Evolutionary conservation across 1,140 invertebrate genomes (phyloP), one percentile per base, ranked within the genome.

Genomic region (Tetragonula clypearis): DNA sequence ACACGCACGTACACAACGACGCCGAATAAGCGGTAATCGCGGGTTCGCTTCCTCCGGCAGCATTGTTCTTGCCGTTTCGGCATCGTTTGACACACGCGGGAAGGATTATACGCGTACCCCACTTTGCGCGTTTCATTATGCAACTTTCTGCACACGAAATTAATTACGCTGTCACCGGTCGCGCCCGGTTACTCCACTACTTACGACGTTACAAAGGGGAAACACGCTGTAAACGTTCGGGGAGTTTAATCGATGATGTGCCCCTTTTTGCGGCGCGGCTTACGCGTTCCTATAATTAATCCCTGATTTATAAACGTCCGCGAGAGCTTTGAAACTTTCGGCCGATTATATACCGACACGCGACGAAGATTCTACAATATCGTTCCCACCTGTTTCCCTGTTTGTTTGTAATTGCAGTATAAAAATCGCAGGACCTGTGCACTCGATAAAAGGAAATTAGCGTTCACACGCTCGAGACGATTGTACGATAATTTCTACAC

Each of bases 1-100:
- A 8, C 19, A 86, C 41, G 79, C 68, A 84, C 41, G 26, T 68
- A 58, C 41, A 75, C 49, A 53, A 14, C 71, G 23, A 35, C 21
- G 49, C 5, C 60, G 72, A 76, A 76, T 82, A 30, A 82, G 53
- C 82, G 76, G 69, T 71, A 76, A 82, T 74, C 82, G 41, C 82
- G 41, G 86, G 73, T 74, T 75, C 71, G 58, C 58, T 82, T 82
- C 80, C 80, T 66, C 74, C 49, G 55, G 49, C 75, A 83, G 83
- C 68, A 77, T 83, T 86, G 87, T 89, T 88, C 87, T 89, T 87
- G 77, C 87, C 85, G 82, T 89, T 89, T 89, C 87, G 87, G 87
- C 85, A 88, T 86, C 87, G 87, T 87, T 89, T 89, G 87, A 89
- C 87, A 88, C 87, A 82, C 87, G 76, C 84, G 75, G 26, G 49